Conservation (phyloP, 2,888 invertebrate species). For the Hylaea fasciaria region DNA sequence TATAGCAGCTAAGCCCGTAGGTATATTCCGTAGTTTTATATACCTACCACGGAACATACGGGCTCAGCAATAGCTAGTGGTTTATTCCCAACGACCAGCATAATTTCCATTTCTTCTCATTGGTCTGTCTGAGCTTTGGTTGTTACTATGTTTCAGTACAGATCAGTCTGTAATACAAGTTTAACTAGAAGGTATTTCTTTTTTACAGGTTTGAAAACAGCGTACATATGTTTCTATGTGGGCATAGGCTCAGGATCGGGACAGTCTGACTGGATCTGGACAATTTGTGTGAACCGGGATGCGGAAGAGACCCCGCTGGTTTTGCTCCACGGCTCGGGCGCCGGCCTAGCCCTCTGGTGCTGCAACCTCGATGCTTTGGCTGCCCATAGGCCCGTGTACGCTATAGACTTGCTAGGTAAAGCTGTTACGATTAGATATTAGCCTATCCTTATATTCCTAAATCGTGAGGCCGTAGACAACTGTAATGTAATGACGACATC, state of each 20-base stretch:
- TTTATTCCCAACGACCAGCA: too few relatives aligned
- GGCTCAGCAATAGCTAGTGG: too few relatives aligned
- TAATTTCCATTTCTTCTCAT: background rate
- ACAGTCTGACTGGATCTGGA: slow-evolving; percentile 88
- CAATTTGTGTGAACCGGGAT: slow-evolving; percentile 87
- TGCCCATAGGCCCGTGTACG: slow-evolving; percentile 92
- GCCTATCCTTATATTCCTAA: slow-evolving; percentile 4
- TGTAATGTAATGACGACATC: too few relatives aligned
- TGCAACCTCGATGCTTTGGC: slow-evolving; percentile 95
- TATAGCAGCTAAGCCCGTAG: too few relatives aligned
- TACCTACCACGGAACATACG: too few relatives aligned
- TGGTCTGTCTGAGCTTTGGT: background rate
- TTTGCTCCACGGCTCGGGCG: slow-evolving; percentile 96
- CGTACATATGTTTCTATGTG: slow-evolving; percentile 90
- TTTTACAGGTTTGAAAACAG: slow-evolving; percentile 86
- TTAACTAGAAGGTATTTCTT: background rate
- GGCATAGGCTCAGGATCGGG: slow-evolving; percentile 88
- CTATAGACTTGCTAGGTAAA: slow-evolving; percentile 92
- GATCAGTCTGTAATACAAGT: too few relatives aligned
- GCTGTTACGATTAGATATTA: background rate
- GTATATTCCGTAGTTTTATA: too few relatives aligned
- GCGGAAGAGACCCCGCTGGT: slow-evolving; percentile 92
- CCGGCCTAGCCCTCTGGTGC: slow-evolving; percentile 97
- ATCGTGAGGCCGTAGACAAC: background rate
- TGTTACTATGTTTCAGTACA: too few relatives aligned